Evolutionary conservation across 2,888 invertebrate genomes (phyloP).

Genomic region (Resseliella maxima): DNA sequence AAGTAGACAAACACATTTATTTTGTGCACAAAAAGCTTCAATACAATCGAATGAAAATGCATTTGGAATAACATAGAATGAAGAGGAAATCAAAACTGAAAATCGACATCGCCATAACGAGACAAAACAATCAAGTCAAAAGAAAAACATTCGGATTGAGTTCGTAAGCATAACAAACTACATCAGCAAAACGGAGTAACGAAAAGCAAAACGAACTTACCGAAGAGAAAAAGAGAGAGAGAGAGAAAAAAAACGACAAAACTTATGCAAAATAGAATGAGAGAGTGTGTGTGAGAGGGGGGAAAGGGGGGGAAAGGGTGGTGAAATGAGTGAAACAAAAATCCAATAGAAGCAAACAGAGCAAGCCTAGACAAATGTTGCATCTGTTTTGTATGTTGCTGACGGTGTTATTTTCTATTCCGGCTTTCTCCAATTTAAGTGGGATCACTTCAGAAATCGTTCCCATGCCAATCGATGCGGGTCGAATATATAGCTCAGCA

Average conservation of each 20-base stretch:
- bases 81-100: constrained; percentile 36
- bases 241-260: neutral
- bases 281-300: neutral
- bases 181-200: neutral
- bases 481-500: neutral
- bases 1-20: too few relatives aligned
- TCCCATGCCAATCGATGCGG: neutral
- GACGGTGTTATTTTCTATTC: constrained; percentile 37
- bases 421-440: neutral
- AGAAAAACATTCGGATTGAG: constrained; percentile 15
- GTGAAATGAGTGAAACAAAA: neutral
- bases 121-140: constrained; percentile 32
- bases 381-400: constrained; percentile 45
- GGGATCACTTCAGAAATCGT: constrained; percentile 9
- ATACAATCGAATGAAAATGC: too few relatives aligned
- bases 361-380: neutral
- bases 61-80: too few relatives aligned
- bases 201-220: too few relatives aligned
- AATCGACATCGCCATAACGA: neutral
- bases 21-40: too few relatives aligned
- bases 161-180: constrained; percentile 13
- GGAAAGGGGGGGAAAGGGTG: neutral
- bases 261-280: constrained; percentile 8
- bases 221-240: too few relatives aligned
- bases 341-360: neutral